Evolutionary conservation across 2,888 invertebrate genomes (phyloP).

Genomic region (Habroteleia sp.): DNA sequence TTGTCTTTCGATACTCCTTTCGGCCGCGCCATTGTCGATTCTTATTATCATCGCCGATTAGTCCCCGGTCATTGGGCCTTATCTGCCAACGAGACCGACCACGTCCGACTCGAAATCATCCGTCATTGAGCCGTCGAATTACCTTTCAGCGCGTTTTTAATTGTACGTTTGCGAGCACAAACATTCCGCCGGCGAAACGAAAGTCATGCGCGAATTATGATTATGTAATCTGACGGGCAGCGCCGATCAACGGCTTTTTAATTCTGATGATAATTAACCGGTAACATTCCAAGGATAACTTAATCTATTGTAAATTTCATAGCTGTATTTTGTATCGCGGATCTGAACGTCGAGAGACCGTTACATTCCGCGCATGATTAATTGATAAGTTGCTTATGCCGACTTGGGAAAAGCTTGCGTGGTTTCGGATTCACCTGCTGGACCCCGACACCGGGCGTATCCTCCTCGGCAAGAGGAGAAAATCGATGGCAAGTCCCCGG

Average conservation of each 20-base stretch:
- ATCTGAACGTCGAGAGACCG: background rate
- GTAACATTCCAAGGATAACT: constrained; percentile 16
- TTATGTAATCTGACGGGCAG: constrained; percentile 11
- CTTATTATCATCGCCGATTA: constrained; percentile 36
- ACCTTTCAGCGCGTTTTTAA: constrained; percentile 9
- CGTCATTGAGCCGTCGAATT: constrained; percentile 20
- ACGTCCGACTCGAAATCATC: constrained; percentile 3
- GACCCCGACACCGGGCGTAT: constrained; percentile 55
- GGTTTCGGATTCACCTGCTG: constrained; percentile 55
- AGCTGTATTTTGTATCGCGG: background rate
- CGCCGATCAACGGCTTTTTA: background rate
- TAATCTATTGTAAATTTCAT: constrained; percentile 12
- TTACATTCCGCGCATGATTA: constrained; percentile 38
- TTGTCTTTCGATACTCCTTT: constrained; percentile 56
- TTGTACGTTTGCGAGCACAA: constrained; percentile 2
- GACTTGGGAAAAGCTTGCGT: constrained; percentile 46
- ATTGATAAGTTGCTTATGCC: constrained; percentile 51
- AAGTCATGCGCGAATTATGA: constrained; percentile 27
- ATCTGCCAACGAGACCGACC: constrained; percentile 9
- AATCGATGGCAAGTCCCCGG: constrained; percentile 63
- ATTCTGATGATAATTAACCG: constrained; percentile 16
- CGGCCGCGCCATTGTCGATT: constrained; percentile 43
- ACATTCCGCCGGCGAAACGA: constrained; percentile 16
- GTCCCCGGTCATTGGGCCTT: constrained; percentile 14
- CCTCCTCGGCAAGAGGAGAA: constrained; percentile 51